phyloP scores from a whole-genome alignment of 2,888 invertebrate species.

The Polymixis lichenea region DNA sequence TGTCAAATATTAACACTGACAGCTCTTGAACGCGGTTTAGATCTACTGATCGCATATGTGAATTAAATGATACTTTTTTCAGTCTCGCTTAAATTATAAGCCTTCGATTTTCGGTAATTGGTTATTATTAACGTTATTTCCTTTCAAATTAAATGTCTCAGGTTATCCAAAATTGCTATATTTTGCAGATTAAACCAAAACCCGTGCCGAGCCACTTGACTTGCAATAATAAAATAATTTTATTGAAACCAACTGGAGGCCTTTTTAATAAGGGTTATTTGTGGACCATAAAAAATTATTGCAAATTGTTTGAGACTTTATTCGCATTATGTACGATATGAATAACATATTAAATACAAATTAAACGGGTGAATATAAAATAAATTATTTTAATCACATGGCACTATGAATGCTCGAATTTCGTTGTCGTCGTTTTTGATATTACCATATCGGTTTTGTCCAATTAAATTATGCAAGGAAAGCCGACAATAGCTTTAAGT shows the following conservation, averaged over 20 bases:
- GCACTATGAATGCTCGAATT: neutral
- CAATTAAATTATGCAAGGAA: neutral
- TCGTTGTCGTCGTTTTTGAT: neutral
- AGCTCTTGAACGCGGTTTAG: too few relatives aligned
- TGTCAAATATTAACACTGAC: neutral
- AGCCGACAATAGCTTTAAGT: neutral
- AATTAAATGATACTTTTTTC: too few relatives aligned
- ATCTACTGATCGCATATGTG: too few relatives aligned
- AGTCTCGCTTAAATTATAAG: constrained; percentile 1
- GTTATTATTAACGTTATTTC: constrained; percentile 15
- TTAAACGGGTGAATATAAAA: constrained; percentile 4
- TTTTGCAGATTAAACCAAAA: constrained; percentile 11
- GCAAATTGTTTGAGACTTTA: constrained; percentile 10
- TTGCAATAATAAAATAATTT: constrained; percentile 16
- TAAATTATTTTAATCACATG: constrained; percentile 9
- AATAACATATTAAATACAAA: constrained; percentile 12
- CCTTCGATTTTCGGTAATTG: constrained; percentile 1
- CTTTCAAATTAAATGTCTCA: constrained; percentile 20
- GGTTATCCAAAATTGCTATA: constrained; percentile 17
- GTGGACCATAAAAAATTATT: constrained; percentile 17
- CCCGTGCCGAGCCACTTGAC: constrained; percentile 1
- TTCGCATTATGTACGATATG: neutral
- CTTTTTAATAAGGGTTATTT: constrained; percentile 34
- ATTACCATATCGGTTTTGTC: neutral
- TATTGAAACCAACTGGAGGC: constrained; percentile 10